Evolutionary conservation across 2,888 invertebrate genomes (phyloP).

Genomic region (Buathra laborator): DNA sequence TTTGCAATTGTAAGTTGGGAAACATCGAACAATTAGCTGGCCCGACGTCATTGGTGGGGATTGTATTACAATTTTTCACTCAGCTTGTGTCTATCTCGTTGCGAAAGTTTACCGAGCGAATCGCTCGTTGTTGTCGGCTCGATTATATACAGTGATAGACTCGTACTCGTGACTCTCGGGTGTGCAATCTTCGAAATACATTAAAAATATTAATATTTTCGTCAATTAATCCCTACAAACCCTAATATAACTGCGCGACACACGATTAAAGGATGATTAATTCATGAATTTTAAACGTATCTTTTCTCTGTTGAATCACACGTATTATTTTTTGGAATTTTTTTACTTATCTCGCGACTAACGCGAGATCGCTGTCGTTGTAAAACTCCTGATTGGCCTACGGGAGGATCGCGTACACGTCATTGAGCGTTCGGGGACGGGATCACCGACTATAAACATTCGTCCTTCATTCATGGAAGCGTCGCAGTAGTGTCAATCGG

Average conservation of each 20-base stretch:
- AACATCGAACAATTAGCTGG: slow-evolving; percentile 60
- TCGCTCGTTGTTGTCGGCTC: slow-evolving; percentile 31
- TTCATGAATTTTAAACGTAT: slow-evolving; percentile 59
- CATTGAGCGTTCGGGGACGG: slow-evolving; percentile 67
- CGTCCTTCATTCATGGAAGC: slow-evolving; percentile 72
- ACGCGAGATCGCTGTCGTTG: slow-evolving; percentile 47
- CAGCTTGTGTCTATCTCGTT: slow-evolving; percentile 13
- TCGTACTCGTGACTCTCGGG: slow-evolving; percentile 25
- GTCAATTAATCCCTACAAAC: too few species aligned
- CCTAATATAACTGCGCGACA: not conserved
- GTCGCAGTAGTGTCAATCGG: slow-evolving; percentile 60
- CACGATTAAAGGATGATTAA: slow-evolving; percentile 48
- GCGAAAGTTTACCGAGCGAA: slow-evolving; percentile 46
- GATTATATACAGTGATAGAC: slow-evolving; percentile 11
- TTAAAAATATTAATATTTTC: not conserved
- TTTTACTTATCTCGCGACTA: not conserved
- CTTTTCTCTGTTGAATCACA: slow-evolving; percentile 21
- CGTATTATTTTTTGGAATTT: slow-evolving; percentile 18
- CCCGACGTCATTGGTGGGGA: slow-evolving; percentile 4
- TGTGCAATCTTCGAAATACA: slow-evolving; percentile 63
- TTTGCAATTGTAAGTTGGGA: slow-evolving; percentile 66
- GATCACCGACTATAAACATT: slow-evolving; percentile 67
- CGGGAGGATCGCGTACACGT: slow-evolving; percentile 70
- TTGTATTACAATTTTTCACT: slow-evolving; percentile 4
- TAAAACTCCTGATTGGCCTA: slow-evolving; percentile 65